Evolutionary conservation across 2,113 vertebrate genomes (phyloP), one percentile per base, ranked within the genome.

Genomic region (Noturus placidus): DNA sequence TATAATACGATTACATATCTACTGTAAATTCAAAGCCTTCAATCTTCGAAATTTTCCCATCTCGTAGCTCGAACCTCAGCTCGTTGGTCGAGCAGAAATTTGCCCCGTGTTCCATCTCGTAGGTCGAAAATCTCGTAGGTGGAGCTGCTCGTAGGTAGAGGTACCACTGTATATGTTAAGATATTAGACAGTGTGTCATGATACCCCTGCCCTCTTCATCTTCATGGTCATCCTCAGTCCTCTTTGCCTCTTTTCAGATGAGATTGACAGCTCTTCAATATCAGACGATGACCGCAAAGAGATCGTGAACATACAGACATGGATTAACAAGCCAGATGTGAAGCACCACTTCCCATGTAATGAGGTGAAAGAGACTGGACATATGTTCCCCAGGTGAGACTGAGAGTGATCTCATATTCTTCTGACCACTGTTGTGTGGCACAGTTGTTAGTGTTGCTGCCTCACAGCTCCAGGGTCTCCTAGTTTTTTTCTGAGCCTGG

Each of bases 261-360:
- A 99, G 95, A 99, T 99, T 61, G 98, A 99, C 93, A 99, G 97
- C 90, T 99, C 98, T 2, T 99, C 98, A 14, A 97, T 98, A 95
- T 99, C 98, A 0, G 98, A 99, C 0, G 98, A 99, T 88, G 98
- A 99, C 94, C 95, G 98, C 92, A 99, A 99, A 93, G 98, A 99
- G 91, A 94, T 99, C 0, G 97, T 99, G 88, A 99, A 99, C 92
- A 96, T 99, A 93, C 98, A 99, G 92, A 99, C 98, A 0, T 99
- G 98, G 98, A 97, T 97, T 89, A 98, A 98, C 94, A 99, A 99
- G 92, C 98, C 98, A 63, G 98, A 99, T 11, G 94, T 99, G 35
- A 99, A 99, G 91, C 96, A 98, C 91, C 97, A 98, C 92, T 97
- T 99, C 77, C 96, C 97, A 1, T 99, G 98, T 91, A 98, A 96